These are phyloP conservation scores for Nixonia krombeini DNA, from an alignment of 1,140 invertebrate genomes.

Conservation along the genomic window DNA sequence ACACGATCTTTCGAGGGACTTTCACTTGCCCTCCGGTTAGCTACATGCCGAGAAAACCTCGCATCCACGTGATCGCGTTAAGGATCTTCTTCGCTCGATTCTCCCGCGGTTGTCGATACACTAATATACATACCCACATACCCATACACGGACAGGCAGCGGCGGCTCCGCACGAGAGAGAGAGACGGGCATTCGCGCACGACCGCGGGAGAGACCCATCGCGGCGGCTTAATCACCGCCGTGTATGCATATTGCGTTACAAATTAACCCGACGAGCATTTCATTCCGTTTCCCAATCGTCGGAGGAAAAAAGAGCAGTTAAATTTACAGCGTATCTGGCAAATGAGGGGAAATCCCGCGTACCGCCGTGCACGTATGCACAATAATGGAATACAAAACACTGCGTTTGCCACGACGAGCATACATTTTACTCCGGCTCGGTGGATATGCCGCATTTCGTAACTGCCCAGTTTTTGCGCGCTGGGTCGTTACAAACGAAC, in stretches of 20 bases:
- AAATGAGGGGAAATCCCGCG: too few species aligned
- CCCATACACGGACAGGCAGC: background rate
- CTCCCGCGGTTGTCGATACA: constrained; percentile 42
- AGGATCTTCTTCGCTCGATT: constrained; percentile 47
- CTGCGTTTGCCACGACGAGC: too few species aligned
- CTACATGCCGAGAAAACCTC: constrained; percentile 42
- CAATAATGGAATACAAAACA: too few species aligned
- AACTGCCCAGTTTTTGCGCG: too few species aligned
- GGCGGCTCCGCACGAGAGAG: too few species aligned
- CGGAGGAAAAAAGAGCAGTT: too few species aligned
- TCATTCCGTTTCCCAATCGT: too few species aligned
- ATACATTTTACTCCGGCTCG: too few species aligned
- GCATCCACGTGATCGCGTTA: constrained; percentile 50
- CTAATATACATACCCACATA: constrained; percentile 42
- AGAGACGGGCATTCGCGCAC: background rate
- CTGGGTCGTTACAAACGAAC: too few species aligned
- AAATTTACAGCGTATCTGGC: too few species aligned
- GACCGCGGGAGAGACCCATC: background rate
- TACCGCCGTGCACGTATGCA: too few species aligned
- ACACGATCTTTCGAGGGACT: constrained; percentile 52
- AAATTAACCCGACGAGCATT: background rate
- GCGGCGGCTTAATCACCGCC: background rate
- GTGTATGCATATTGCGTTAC: background rate
- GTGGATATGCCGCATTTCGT: too few species aligned
- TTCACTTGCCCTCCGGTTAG: constrained; percentile 49